Conservation (phyloP, 1,140 invertebrate species). For the Trichoplusia ni region DNA sequence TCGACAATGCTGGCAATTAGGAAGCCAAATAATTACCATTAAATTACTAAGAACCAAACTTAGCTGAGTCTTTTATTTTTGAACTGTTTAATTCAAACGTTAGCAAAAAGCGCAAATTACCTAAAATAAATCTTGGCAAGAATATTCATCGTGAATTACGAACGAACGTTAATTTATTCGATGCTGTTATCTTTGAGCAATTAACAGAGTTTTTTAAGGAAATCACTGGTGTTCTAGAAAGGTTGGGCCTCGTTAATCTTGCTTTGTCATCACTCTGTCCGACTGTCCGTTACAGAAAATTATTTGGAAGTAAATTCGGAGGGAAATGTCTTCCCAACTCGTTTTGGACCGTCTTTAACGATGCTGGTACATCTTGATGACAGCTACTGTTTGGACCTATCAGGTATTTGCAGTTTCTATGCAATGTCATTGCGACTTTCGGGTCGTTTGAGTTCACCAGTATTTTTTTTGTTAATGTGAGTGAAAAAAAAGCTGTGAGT, state of each 20-base stretch:
- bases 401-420: too few species aligned
- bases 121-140: conserved; percentile 21
- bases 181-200: conserved; percentile 25
- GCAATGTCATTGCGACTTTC: too few species aligned
- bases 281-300: conserved; percentile 9
- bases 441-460: too few species aligned
- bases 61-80: conserved; percentile 1
- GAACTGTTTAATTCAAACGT: not conserved
- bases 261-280: conserved; percentile 18
- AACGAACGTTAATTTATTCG: conserved; percentile 27
- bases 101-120: conserved; percentile 15
- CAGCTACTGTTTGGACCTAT: too few species aligned
- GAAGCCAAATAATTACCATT: conserved; percentile 4
- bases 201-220: conserved; percentile 24
- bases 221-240: not conserved
- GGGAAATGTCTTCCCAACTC: not conserved
- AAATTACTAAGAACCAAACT: conserved; percentile 1
- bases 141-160: conserved; percentile 10
- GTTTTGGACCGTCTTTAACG: not conserved
- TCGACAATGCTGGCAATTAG: not conserved
- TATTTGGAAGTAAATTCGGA: conserved; percentile 10
- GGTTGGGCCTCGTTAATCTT: conserved; percentile 21
- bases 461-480: too few species aligned
- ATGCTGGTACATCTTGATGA: not conserved
- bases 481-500: too few species aligned